Conservation (phyloP, 2,888 invertebrate species). For the Eupithecia inturbata region DNA sequence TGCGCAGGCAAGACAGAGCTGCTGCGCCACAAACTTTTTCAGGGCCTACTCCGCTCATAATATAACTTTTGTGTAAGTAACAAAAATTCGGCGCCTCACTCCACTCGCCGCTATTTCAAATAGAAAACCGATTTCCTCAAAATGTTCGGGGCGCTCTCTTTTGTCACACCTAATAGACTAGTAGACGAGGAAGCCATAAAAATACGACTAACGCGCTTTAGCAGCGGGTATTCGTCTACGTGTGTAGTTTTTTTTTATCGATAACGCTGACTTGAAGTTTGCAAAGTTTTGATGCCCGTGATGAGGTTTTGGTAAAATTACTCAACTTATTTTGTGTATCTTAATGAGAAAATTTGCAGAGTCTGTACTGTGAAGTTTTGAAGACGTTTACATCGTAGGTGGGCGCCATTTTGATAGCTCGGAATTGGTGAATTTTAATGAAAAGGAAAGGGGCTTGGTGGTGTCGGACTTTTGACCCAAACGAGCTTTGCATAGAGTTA, state of each 20-base stretch:
- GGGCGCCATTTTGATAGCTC: slow-evolving; percentile 17
- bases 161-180: no score
- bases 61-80: no score
- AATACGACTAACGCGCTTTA: no score
- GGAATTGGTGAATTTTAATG: slow-evolving; percentile 2
- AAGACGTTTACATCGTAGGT: slow-evolving; percentile 13
- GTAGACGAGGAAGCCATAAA: no score
- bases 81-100: no score
- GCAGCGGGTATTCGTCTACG: background rate
- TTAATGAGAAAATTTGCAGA: slow-evolving; percentile 31
- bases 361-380: slow-evolving; percentile 14
- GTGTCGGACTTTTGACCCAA: background rate
- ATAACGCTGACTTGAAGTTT: slow-evolving; percentile 26
- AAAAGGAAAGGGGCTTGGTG: background rate
- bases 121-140: no score
- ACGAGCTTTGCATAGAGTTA: background rate
- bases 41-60: no score
- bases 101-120: no score
- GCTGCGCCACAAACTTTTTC: no score
- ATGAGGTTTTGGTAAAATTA: slow-evolving; percentile 29
- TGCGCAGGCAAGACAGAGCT: no score
- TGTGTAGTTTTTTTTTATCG: background rate
- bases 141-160: no score
- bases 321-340: slow-evolving; percentile 35
- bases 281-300: slow-evolving; percentile 29